phyloP scores from a whole-genome alignment of 1,140 invertebrate genomes.

The Zaprionus camerounensis region DNA sequence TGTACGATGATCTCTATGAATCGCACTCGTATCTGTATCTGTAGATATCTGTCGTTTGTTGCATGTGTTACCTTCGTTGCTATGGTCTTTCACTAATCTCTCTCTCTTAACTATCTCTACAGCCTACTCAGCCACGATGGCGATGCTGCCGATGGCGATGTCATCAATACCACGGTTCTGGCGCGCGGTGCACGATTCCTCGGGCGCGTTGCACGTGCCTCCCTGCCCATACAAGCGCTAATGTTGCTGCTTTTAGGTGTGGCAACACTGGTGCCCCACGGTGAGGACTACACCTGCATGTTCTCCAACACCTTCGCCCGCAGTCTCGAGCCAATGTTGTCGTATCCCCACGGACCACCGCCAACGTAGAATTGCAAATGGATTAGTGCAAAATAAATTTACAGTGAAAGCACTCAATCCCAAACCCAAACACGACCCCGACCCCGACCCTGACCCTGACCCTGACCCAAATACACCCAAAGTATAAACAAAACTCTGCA shows the following conservation, averaged over 20 bases:
- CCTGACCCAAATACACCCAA: constrained; percentile 13
- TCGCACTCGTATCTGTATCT: constrained; percentile 27
- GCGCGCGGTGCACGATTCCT: constrained; percentile 92
- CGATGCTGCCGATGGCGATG: constrained; percentile 85
- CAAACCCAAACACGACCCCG: neutral
- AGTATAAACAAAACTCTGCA: constrained; percentile 1
- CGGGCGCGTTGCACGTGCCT: constrained; percentile 93
- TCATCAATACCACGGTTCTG: constrained; percentile 88
- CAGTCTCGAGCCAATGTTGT: constrained; percentile 93
- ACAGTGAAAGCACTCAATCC: constrained; percentile 1
- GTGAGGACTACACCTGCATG: constrained; percentile 93
- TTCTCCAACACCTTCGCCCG: constrained; percentile 92
- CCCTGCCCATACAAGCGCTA: constrained; percentile 95
- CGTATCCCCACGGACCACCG: constrained; percentile 95
- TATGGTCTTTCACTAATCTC: constrained; percentile 2
- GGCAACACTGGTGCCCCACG: constrained; percentile 93
- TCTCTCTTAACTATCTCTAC: constrained; percentile 15
- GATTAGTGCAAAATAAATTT: constrained; percentile 61
- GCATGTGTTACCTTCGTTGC: neutral
- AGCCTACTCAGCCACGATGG: constrained; percentile 82
- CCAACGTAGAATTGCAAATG: constrained; percentile 87
- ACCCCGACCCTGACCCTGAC: too few species aligned
- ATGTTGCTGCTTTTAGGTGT: constrained; percentile 95
- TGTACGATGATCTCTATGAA: constrained; percentile 22
- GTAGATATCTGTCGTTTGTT: constrained; percentile 3